phyloP scores from a whole-genome alignment of 2,797 vertebrate species.

The Vireo griseus region DNA sequence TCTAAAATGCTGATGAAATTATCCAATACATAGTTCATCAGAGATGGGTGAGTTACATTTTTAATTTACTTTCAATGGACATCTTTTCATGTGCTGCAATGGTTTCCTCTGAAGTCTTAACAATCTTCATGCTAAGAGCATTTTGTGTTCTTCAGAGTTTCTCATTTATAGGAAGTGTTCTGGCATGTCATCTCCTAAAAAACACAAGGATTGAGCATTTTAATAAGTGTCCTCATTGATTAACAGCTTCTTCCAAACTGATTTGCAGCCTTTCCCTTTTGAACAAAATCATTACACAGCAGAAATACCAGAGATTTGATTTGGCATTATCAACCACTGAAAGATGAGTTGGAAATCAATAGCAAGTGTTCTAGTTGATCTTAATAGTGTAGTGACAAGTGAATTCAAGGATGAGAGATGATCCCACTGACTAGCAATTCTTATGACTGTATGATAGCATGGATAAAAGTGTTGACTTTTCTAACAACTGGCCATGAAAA shows the following conservation, averaged over 20 bases:
- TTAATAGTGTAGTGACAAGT: not conserved
- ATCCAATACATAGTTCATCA: not conserved
- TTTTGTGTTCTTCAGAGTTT: not conserved
- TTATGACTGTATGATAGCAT: not conserved
- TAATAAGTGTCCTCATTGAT: not conserved
- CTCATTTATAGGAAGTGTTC: not conserved
- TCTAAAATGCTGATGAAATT: not conserved
- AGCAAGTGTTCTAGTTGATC: not conserved
- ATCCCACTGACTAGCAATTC: not conserved
- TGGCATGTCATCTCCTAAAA: not conserved
- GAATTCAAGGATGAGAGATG: slow-evolving; percentile 13
- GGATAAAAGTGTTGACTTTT: not conserved
- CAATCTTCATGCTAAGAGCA: not conserved
- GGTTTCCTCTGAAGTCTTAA: not conserved
- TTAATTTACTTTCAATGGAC: not conserved
- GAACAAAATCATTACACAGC: not conserved
- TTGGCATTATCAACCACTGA: not conserved
- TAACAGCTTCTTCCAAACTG: not conserved
- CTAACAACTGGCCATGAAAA: not conserved
- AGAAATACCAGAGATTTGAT: not conserved
- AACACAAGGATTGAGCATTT: not conserved
- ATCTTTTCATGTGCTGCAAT: not conserved
- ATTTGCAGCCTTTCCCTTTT: not conserved
- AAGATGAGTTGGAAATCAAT: not conserved
- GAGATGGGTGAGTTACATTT: not conserved